A percentile compares a stretch with the other conserved stretches of the same genome.
phyloP scores from a whole-genome alignment of 2,113 vertebrate species.

The Dasyurus viverrinus region DNA sequence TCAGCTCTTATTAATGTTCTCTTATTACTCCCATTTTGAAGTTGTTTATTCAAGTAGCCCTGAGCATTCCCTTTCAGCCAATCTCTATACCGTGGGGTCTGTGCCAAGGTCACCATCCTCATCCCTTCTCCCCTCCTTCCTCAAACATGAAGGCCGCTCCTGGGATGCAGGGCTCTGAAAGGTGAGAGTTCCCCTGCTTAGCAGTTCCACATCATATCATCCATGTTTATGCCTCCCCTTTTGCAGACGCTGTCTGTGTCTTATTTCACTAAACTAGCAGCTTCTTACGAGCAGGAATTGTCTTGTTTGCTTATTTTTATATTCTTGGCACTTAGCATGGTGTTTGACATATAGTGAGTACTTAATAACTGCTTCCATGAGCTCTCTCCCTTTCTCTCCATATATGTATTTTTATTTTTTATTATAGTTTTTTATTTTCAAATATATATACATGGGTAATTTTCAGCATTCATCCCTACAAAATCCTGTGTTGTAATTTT shows the following conservation, averaged over 20 bases:
- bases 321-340: not conserved
- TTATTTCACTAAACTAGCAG: not conserved
- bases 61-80: not conserved
- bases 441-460: too few species aligned
- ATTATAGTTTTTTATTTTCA: too few species aligned
- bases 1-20: too few species aligned
- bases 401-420: not conserved
- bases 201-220: not conserved
- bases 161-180: not conserved
- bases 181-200: not conserved
- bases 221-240: not conserved
- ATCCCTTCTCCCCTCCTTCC: not conserved
- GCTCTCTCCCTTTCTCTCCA: not conserved
- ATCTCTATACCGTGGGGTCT: not conserved
- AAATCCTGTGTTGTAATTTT: too few species aligned
- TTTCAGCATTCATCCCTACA: too few species aligned
- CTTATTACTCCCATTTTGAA: too few species aligned
- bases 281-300: not conserved
- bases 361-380: not conserved
- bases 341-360: not conserved
- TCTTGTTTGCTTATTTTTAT: not conserved
- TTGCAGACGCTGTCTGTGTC: not conserved
- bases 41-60: too few species aligned
- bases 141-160: not conserved
- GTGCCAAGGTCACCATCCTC: not conserved